A percentile compares a stretch with the other conserved stretches of the same genome.
phyloP scores from a whole-genome alignment of 2,797 vertebrate species.

The Erpetoichthys calabaricus region DNA sequence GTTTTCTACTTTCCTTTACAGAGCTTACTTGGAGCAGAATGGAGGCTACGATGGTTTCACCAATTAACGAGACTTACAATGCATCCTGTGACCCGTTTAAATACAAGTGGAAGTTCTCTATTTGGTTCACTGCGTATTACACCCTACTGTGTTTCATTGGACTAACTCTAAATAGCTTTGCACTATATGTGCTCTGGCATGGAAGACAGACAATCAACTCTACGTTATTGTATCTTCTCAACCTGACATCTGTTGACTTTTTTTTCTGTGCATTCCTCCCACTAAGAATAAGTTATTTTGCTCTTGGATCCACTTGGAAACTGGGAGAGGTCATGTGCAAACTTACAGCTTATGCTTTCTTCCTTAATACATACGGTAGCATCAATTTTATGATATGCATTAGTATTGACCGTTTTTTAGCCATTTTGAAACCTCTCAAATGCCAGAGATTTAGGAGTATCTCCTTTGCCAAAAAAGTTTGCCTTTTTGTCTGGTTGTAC shows the following conservation, averaged over 20 bases:
- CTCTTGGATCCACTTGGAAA: not conserved
- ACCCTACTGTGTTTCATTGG: not conserved
- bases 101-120: not conserved
- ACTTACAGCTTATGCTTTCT: not conserved
- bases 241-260: not conserved
- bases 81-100: not conserved
- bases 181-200: not conserved
- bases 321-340: not conserved
- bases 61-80: not conserved
- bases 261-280: not conserved
- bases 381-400: constrained; percentile 2
- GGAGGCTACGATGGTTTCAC: no score
- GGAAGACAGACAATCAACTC: not conserved
- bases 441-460: not conserved
- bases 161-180: not conserved
- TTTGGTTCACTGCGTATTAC: not conserved
- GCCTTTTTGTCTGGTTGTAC: not conserved
- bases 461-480: not conserved
- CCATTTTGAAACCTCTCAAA: not conserved
- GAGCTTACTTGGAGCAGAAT: no score
- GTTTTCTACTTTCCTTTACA: no score
- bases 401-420: constrained; percentile 2
- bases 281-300: constrained; percentile 2
- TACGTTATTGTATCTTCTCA: not conserved
- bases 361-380: not conserved